These are phyloP conservation scores for Hirtodrosophila confusa DNA, from an alignment of 2,888 invertebrate genomes.

Conservation along the genomic window DNA sequence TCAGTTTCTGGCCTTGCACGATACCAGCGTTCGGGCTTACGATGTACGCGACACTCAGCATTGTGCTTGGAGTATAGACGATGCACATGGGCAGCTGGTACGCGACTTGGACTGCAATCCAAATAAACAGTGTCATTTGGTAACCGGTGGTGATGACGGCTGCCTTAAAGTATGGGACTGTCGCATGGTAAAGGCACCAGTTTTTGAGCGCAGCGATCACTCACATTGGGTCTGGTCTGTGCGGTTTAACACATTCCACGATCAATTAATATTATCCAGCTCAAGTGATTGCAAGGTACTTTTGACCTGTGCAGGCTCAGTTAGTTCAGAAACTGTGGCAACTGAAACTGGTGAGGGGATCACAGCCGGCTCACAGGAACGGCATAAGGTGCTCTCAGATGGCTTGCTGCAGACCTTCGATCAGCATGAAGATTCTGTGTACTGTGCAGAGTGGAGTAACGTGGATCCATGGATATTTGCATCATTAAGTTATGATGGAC, in stretches of 20 bases:
- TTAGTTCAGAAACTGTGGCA: constrained; percentile 89
- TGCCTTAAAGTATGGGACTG: constrained; percentile 98
- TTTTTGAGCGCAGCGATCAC: constrained; percentile 92
- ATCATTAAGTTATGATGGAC: constrained; percentile 97
- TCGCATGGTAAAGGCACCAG: constrained; percentile 90
- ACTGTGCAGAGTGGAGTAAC: constrained; percentile 98
- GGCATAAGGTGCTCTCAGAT: constrained; percentile 86
- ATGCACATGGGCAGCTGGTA: constrained; percentile 94
- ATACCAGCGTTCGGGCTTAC: constrained; percentile 93
- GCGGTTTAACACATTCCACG: constrained; percentile 97
- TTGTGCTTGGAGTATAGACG: constrained; percentile 92
- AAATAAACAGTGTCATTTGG: constrained; percentile 97
- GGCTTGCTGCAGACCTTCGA: constrained; percentile 95
- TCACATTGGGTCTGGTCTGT: constrained; percentile 98
- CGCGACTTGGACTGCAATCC: constrained; percentile 98
- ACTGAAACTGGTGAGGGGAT: constrained; percentile 32
- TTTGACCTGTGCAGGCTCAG: constrained; percentile 93
- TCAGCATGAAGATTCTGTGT: constrained; percentile 99
- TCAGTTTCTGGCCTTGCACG: constrained; percentile 93
- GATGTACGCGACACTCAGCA: constrained; percentile 92
- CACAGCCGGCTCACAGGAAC: constrained; percentile 46
- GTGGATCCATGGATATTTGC: constrained; percentile 99
- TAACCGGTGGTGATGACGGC: constrained; percentile 98
- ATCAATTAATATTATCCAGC: constrained; percentile 96
- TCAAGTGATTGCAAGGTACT: constrained; percentile 97